A percentile compares a stretch with the other conserved stretches of the same genome.
These are phyloP conservation scores for Platorchestia sp. DNA, from an alignment of 1,140 invertebrate species.

Conservation along the genomic window DNA sequence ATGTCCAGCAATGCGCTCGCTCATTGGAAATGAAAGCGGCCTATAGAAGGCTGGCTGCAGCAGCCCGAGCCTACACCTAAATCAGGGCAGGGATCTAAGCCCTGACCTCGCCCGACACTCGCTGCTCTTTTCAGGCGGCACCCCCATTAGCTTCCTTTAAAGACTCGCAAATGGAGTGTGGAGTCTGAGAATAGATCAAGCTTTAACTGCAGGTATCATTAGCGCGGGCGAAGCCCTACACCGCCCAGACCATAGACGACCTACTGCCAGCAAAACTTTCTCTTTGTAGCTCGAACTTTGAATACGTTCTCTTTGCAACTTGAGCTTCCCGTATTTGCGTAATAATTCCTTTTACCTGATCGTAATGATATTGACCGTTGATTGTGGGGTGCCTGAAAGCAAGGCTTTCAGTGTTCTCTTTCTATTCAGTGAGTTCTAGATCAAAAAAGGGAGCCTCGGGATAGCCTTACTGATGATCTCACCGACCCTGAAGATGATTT, in stretches of 20 bases:
- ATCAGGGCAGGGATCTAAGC: neutral
- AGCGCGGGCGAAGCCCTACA: neutral
- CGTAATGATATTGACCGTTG: neutral
- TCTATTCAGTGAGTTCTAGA: neutral
- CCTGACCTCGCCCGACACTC: neutral
- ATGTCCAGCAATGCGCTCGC: neutral
- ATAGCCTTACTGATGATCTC: neutral
- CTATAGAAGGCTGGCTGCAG: neutral
- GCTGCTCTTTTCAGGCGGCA: neutral
- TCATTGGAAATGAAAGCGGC: neutral
- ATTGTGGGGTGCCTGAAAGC: neutral
- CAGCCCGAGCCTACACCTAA: neutral
- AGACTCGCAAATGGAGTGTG: neutral
- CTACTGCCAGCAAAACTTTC: neutral
- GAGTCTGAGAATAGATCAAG: neutral
- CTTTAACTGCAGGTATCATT: conserved; percentile 8
- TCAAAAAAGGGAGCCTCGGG: neutral
- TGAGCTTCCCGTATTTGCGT: neutral
- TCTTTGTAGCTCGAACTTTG: neutral
- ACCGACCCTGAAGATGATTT: neutral
- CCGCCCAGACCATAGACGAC: neutral
- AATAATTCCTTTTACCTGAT: neutral
- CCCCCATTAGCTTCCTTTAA: neutral
- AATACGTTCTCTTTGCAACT: neutral
- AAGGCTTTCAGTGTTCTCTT: neutral